Evolutionary conservation across 2,797 vertebrate genomes (phyloP).

Genomic region (Chelmon rostratus): DNA sequence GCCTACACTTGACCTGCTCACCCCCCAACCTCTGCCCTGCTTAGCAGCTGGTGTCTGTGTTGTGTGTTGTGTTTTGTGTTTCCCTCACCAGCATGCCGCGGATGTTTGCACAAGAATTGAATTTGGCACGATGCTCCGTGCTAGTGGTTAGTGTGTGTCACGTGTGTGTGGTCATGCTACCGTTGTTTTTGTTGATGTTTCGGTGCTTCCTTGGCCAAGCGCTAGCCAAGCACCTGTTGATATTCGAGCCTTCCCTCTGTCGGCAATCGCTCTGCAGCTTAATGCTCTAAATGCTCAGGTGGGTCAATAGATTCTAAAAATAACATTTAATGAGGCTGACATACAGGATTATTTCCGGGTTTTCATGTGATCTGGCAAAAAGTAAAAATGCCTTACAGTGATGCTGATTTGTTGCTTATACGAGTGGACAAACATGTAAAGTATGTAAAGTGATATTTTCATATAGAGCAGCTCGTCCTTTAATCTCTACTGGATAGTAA

Average conservation of each 20-base stretch:
- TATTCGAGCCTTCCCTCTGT: slow-evolving; percentile 33
- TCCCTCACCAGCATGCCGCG: slow-evolving; percentile 24
- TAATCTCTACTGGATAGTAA: neutral
- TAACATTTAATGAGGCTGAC: neutral
- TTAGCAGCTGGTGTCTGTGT: slow-evolving; percentile 41
- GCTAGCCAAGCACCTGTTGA: slow-evolving; percentile 61
- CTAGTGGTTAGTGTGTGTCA: slow-evolving; percentile 32
- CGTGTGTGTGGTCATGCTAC: slow-evolving; percentile 24
- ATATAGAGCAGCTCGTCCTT: neutral
- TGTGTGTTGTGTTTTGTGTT: slow-evolving; percentile 10
- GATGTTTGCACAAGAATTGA: slow-evolving; percentile 60
- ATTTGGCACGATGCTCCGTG: slow-evolving; percentile 38
- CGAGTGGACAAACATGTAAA: neutral
- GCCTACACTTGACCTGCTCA: slow-evolving; percentile 14
- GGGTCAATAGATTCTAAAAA: neutral
- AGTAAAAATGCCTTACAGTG: neutral
- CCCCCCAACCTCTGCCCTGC: neutral
- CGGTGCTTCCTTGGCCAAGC: slow-evolving; percentile 19
- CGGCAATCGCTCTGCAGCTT: neutral
- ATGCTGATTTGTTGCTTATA: neutral
- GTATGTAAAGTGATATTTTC: slow-evolving; percentile 18
- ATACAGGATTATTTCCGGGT: neutral
- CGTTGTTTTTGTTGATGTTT: slow-evolving; percentile 52
- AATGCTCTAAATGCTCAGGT: neutral
- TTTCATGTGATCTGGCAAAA: neutral